Base-by-base conservation (phyloP, 2,113 vertebrate genomes). In the Phalacrocorax brasilianus region DNA sequence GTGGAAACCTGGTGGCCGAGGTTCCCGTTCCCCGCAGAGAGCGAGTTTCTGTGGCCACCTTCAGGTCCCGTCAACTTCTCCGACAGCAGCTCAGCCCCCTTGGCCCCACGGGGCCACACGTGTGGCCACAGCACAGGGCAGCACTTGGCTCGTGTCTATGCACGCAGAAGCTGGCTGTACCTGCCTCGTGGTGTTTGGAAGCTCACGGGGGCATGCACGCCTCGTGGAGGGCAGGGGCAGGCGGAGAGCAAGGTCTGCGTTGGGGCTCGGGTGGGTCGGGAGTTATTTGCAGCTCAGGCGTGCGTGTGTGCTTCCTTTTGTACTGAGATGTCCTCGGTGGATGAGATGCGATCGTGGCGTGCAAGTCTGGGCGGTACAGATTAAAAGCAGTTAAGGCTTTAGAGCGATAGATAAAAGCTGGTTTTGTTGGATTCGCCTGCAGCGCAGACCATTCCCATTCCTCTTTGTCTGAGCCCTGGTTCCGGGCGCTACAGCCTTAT, bases 401-500 rank as follows among this genome's bases (percentile, higher is more conserved):
- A 71, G 88, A 95, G 89, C 74, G 61, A 32, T 92, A 90, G 67
- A 95, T 97, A 97, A 98, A 98, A 97, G 96, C 96, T 66, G 94
- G 95, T 94, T 97, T 95, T 97, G 97, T 97, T 97, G 95, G 95
- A 95, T 97, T 98, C 91, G 97, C 96, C 97, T 80, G 95, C 94
- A 97, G 98, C 95, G 62, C 96, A 94, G 93, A 96, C 96, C 97
- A 95, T 97, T 96, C 88, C 91, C 95, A 85, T 97, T 96, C 96
- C 96, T 97, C 97, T 98, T 98, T 98, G 98, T 98, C 96, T 98
- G 96, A 98, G 95, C 95, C 93, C 88, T 33, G 92, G 96, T 97
- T 97, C 97, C 73, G 96, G 98, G 97, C 97, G 86, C 89, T 98
- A 95, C 95, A 96, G 96, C 96, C 95, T 97, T 91, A 97, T 93